Evolutionary conservation across 92 coral and sea anemone genomes (phyloP).

Genomic region (Actinostola sp.): DNA sequence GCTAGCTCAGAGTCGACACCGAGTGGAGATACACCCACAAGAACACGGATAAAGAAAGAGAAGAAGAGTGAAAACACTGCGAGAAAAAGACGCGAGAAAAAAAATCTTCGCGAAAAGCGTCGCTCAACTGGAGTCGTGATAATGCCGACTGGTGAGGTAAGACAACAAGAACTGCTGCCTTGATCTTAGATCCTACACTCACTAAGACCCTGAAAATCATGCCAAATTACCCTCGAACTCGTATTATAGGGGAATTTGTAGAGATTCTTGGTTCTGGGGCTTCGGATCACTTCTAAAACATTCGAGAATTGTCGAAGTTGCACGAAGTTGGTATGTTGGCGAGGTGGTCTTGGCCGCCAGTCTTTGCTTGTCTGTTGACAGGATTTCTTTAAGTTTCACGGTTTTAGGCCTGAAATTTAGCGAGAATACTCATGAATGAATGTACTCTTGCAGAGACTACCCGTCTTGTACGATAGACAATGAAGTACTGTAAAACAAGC

Average conservation of each 20-base stretch:
- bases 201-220: not conserved
- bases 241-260: constrained; percentile 14
- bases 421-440: not conserved
- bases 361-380: constrained; percentile 26
- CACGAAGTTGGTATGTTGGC: not conserved
- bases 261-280: not conserved
- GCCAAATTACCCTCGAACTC: not conserved
- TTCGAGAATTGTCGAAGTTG: constrained; percentile 7
- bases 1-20: constrained; percentile 74
- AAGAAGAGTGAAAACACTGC: constrained; percentile 83
- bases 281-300: not conserved
- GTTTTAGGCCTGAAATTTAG: constrained; percentile 12
- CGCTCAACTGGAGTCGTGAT: constrained; percentile 99
- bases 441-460: constrained; percentile 15
- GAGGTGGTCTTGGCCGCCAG: constrained; percentile 5
- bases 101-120: constrained; percentile 94
- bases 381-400: constrained; percentile 23
- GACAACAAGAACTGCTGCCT: constrained; percentile 21
- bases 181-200: constrained; percentile 22
- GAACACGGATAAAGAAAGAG: constrained; percentile 88
- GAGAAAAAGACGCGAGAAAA: constrained; percentile 82
- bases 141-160: constrained; percentile 92
- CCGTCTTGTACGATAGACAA: constrained; percentile 11
- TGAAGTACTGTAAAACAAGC: not conserved
- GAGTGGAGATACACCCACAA: constrained; percentile 78